These are phyloP conservation scores for Atherinosoma microstoma DNA, from an alignment of 2,797 vertebrate genomes.

Conservation along the genomic window DNA sequence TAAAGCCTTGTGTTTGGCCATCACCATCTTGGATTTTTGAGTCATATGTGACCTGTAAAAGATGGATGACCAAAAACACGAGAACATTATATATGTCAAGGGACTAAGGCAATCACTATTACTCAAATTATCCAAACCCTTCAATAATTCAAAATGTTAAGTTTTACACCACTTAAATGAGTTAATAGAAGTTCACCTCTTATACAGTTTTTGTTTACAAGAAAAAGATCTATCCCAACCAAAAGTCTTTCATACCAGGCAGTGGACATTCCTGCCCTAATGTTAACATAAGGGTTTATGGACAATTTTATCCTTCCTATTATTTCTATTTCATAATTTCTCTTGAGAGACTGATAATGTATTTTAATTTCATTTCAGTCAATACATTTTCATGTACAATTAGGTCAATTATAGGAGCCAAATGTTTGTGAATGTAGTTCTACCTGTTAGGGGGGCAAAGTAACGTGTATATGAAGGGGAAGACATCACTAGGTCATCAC, in stretches of 20 bases:
- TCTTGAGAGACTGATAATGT: no score
- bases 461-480: no score
- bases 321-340: no score
- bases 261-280: background rate
- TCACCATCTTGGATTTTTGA: background rate
- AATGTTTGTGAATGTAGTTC: no score
- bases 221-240: background rate
- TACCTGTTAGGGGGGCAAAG: no score
- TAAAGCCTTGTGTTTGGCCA: background rate
- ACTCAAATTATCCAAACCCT: background rate
- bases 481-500: no score
- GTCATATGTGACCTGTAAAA: background rate
- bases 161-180: background rate
- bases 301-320: no score
- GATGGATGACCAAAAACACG: background rate
- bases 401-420: no score
- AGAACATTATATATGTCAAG: background rate
- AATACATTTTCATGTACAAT: no score
- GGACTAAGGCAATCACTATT: background rate
- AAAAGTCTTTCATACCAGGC: background rate
- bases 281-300: background rate
- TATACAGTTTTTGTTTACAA: background rate
- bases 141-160: background rate
- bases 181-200: background rate
- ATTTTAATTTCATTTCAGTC: no score